Evolutionary conservation across 1,140 invertebrate genomes (phyloP).

Genomic region (Helicoverpa armigera): DNA sequence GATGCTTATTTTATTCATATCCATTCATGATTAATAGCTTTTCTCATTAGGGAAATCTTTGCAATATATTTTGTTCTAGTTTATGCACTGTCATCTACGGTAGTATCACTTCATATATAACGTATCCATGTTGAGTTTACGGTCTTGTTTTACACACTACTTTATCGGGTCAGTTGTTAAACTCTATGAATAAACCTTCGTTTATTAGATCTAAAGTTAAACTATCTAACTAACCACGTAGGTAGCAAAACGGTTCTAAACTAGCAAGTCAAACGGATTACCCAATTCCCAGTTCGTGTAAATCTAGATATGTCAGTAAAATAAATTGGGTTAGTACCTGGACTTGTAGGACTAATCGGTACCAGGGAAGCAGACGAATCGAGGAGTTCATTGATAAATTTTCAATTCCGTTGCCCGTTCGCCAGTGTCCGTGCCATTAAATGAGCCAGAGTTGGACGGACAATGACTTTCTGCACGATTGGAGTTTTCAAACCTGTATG

Average conservation of each 20-base stretch:
- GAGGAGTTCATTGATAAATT: constrained; percentile 32
- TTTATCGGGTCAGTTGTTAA: too few species aligned
- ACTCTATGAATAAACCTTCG: too few species aligned
- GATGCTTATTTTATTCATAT: too few species aligned
- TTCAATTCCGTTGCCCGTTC: constrained; percentile 22
- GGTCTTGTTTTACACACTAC: too few species aligned
- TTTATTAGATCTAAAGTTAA: too few species aligned
- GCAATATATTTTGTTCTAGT: too few species aligned
- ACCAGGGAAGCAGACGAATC: constrained; percentile 15
- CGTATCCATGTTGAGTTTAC: too few species aligned
- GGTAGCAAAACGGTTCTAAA: neutral
- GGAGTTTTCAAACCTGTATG: constrained; percentile 17
- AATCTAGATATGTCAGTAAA: neutral
- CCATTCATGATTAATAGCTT: too few species aligned
- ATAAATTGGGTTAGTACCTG: constrained; percentile 11
- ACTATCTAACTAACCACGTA: too few species aligned
- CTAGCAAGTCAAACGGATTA: neutral
- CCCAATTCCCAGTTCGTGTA: neutral
- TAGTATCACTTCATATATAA: too few species aligned
- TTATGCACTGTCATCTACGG: too few species aligned
- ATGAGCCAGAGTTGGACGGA: constrained; percentile 4
- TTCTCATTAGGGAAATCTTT: too few species aligned
- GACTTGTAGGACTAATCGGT: neutral
- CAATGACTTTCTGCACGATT: constrained; percentile 15
- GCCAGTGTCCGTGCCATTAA: constrained; percentile 24